Evolutionary conservation across 2,888 invertebrate genomes (phyloP), one percentile per base, ranked within the genome.

Genomic region (Cephus pygmeus): DNA sequence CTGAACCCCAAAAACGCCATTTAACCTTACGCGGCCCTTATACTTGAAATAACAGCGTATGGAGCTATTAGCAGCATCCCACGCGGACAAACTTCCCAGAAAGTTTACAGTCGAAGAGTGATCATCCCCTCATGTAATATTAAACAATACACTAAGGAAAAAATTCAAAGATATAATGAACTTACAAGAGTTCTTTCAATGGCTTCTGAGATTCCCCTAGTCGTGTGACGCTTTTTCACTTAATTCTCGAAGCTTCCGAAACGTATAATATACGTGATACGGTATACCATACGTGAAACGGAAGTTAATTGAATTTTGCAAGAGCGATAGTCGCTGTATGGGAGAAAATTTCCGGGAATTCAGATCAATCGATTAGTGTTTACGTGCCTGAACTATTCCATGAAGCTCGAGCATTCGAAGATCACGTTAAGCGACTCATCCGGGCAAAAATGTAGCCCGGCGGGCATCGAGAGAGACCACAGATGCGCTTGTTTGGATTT

Each of bases 41-140:
- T 84, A 84, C 85, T 85, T 84, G 81, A 83, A 85, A 86, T 85
- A 87, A 87, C 85, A 86, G 86, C 84, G 84, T 82, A 80, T 77
- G 79, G 79, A 81, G 80, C 84, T 80, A 87, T 85, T 85, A 84
- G 56, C 56, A 56, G 56, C 56, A 56, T 56, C 56, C 56, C 23
- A 56, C 23, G 56, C 56, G 56, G 23, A 56, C 23, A 56, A 56
- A 56, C 56, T 56, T 56, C 9, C 9, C 23, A 23, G 1, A 56
- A 56, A 56, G 56, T 56, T 56, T 9, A 56, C 56, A 56, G 56
- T 56, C 23, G 23, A 56, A 56, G 23, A 56, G 56, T 23, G 56
- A 56, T 56, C 56, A 56, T 56, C 23, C 56, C 56, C 56, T 56
- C 23, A 56, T 56, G 56, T 56, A 56, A 56, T 23, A 40, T 40